Evolutionary conservation across 1,140 invertebrate species (phyloP), one percentile per base, ranked within the genome.

Genomic region (Bacillus rossius): DNA sequence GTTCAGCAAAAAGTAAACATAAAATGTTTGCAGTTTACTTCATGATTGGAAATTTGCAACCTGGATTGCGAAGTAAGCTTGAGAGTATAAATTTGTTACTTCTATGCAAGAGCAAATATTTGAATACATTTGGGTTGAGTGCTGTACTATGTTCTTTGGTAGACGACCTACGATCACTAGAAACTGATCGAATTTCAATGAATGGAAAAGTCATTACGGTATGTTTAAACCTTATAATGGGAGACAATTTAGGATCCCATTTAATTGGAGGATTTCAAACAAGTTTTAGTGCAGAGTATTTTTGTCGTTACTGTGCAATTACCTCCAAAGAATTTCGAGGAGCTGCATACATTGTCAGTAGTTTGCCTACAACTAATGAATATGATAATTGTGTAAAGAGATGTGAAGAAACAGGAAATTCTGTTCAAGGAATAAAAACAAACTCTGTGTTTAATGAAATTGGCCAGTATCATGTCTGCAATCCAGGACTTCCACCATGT

Each of bases 1-100:
- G 71, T 14, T 45, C 62, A 19, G 64, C 67, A 14, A 64, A 60
- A 65, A 65, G 58, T 20, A 72, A 70, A 64, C 59, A 73, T 57
- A 71, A 72, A 66, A 48, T 73, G 10, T 26, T 69, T 16, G 68
- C 60, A 17, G 60, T 73, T n/a, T 74, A 73, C 59, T 59, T 70
- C 59, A 66, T 49, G n/a, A 13, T 74, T 17, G 68, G 62, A 25
- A 66, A 69, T 58, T 51, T 71, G 52, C 26, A 54, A 22, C 52
- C 52, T 22, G 48, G 22, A 38, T 38, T 22, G 16, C 10, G 52
- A 37, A 38, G 25, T 16, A 16, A 26, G 20, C n/a, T 54, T 14
- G 29, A 54, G 14, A 26, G 25, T 8, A 26, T 54, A 13, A 26
- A 54, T 22, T 22, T 54, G 26, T 22, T 54, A 38, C 38, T 54